Evolutionary conservation across 1,140 invertebrate genomes (phyloP), one percentile per base, ranked within the genome.

Genomic region (Drosophila grimshawi): DNA sequence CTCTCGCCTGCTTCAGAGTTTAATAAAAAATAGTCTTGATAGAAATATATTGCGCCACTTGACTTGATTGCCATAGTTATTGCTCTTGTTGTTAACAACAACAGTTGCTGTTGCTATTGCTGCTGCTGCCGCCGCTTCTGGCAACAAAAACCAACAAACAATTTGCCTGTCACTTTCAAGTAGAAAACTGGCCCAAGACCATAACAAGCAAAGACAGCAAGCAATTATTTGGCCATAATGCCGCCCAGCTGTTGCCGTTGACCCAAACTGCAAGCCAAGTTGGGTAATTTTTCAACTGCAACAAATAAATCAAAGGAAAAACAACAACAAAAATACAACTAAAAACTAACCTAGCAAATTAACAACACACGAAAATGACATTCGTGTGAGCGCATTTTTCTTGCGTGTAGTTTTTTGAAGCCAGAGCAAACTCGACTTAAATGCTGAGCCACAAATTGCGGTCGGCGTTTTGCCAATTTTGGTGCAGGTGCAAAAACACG

Each of bases 401-500:
- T 30, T 81, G 78, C 78, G 78, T 80, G 10, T 41, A 7, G 2
- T 41, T 11, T 52, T n/a, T 39, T 2, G n/a, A 10, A 4, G 29
- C 30, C 6, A 27, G 43, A 32, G 19, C 29, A 43, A 65, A 63
- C 33, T 65, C 30, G 66, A 39, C 76, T 59, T 70, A 46, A 78
- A 78, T 72, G 41, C 56, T 49, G 55, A 64, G 55, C 48, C 78
- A 19, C 19, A 80, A 81, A 77, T 81, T 81, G 59, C 49, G 68
- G 61, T 66, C 39, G 30, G 30, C 7, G 7, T n/a, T 32, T 48
- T 33, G 68, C 80, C 67, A 70, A 72, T 81, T 81, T 81, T 79
- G 52, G 59, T 73, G 57, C 80, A 83, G 71, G 71, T 71, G 80
- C 51, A 85, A 60, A 82, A 82, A 82, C 80, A 59, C 41, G 80